Evolutionary conservation across 2,888 invertebrate species (phyloP), one percentile per base, ranked within the genome.

Genomic region (Ochropleura plecta): DNA sequence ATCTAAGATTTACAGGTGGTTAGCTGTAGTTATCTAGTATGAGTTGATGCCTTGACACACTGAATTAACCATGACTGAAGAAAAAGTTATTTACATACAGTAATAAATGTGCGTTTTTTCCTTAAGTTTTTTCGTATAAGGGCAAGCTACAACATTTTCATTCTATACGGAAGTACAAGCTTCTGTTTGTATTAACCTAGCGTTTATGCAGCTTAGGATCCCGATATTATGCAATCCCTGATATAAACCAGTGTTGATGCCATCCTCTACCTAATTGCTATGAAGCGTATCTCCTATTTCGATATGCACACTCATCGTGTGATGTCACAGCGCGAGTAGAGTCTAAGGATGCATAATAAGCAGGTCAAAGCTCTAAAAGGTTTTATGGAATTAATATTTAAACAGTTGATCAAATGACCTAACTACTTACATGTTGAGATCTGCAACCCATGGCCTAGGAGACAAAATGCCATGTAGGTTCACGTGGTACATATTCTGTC

Each of bases 1-100:
- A 69, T 73, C 73, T 53, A 69, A 64, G 76, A 72, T 77, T 86
- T 78, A 76, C 85, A 74, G 63, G 70, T 67, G 40, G 55, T 77
- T 65, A 75, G 66, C 20, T 40, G 51, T 70, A 59, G 67, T 82
- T 68, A 71, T 81, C 49, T 70, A 67, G 64, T 65, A 70, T 59
- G 49, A n/a, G 63, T 83, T 70, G 40, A 44, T 65, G 55, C 12
- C 60, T 83, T 64, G 59, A 53, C 68, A 59, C 42, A 44, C 49
- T 67, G n/a, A 68, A 75, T 68, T 64, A 83, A 74, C 42, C 42
- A 60, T 12, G 30, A 57, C 20, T 10, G 14, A 59, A 40, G 55
- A 60, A 75, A 60, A 49, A 12, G 20, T 42, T 16, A 16, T 75
- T 62, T 64, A 40, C 49, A 55, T 59, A 62, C 44, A 67, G 18